phyloP scores from a whole-genome alignment of 2,888 invertebrate genomes.

The Augiades crinisus region DNA sequence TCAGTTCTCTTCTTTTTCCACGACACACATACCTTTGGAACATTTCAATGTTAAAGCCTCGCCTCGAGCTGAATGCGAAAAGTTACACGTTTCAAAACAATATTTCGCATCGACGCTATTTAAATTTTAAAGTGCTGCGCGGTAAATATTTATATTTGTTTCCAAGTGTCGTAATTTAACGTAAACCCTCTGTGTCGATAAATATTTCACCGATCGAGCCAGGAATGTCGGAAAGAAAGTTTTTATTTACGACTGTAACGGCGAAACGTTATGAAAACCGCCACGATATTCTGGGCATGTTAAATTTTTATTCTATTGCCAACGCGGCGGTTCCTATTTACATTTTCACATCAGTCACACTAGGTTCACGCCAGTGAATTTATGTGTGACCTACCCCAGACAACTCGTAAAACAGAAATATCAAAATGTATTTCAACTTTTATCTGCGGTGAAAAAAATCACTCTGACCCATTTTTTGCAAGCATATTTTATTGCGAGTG shows the following conservation, averaged over 20 bases:
- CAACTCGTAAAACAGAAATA: slow-evolving; percentile 26
- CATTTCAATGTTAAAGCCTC: slow-evolving; percentile 10
- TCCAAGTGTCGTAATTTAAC: slow-evolving; percentile 14
- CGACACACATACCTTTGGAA: slow-evolving; percentile 2
- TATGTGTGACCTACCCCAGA: slow-evolving; percentile 33
- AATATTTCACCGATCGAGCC: slow-evolving; percentile 22
- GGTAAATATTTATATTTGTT: slow-evolving; percentile 19
- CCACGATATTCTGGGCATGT: slow-evolving; percentile 11
- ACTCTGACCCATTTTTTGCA: slow-evolving; percentile 16
- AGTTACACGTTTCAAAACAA: background rate
- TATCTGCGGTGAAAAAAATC: slow-evolving; percentile 24
- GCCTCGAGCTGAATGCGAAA: slow-evolving; percentile 3
- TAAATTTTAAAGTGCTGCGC: slow-evolving; percentile 12
- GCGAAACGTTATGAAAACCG: slow-evolving; percentile 6
- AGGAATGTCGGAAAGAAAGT: slow-evolving; percentile 14
- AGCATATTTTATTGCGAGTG: slow-evolving; percentile 14
- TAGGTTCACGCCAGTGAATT: slow-evolving; percentile 33
- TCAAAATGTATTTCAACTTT: slow-evolving; percentile 24
- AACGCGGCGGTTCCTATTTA: slow-evolving; percentile 21
- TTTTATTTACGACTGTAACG: slow-evolving; percentile 17
- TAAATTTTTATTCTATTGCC: slow-evolving; percentile 22
- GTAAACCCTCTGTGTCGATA: slow-evolving; percentile 20
- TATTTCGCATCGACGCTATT: background rate
- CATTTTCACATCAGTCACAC: slow-evolving; percentile 33
- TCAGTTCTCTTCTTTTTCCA: slow-evolving; percentile 12